Conservation (phyloP, 2,113 vertebrate species). For the Halcyon senegalensis region DNA sequence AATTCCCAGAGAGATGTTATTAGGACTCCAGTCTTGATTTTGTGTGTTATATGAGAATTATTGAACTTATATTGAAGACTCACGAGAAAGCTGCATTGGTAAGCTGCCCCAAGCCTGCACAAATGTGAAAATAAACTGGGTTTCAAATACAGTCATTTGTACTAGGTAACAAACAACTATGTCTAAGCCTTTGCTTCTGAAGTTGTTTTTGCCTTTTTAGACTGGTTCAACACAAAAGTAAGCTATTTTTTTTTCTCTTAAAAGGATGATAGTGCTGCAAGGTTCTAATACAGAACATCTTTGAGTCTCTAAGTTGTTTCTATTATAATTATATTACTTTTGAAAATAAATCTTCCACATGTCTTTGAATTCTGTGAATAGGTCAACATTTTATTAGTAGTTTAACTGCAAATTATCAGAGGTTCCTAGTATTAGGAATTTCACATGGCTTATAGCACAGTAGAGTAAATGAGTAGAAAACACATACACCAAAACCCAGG, state of each 20-base stretch:
- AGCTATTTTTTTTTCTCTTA: not conserved
- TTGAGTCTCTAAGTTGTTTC: slow-evolving; percentile 24
- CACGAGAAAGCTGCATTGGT: not conserved
- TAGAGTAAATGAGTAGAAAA: not conserved
- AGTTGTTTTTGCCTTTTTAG: not conserved
- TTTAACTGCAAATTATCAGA: slow-evolving; percentile 10
- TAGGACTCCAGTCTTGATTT: not conserved
- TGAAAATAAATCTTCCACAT: slow-evolving; percentile 32
- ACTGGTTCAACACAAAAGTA: not conserved
- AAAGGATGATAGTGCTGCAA: not conserved
- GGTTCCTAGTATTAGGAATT: not conserved
- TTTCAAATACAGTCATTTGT: slow-evolving; percentile 21
- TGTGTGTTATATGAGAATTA: not conserved
- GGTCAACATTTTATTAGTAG: not conserved
- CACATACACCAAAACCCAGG: not conserved
- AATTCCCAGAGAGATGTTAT: not conserved
- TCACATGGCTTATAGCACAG: not conserved
- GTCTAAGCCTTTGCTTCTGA: not conserved
- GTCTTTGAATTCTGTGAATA: not conserved
- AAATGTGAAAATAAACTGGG: not conserved
- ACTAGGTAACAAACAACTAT: not conserved
- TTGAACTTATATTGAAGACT: not conserved
- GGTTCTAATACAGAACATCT: slow-evolving; percentile 35
- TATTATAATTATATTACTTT: slow-evolving; percentile 17
- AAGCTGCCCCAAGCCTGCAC: not conserved